Evolutionary conservation across 2,797 vertebrate genomes (phyloP), one percentile per base, ranked within the genome.

Genomic region (Channallabes apus): DNA sequence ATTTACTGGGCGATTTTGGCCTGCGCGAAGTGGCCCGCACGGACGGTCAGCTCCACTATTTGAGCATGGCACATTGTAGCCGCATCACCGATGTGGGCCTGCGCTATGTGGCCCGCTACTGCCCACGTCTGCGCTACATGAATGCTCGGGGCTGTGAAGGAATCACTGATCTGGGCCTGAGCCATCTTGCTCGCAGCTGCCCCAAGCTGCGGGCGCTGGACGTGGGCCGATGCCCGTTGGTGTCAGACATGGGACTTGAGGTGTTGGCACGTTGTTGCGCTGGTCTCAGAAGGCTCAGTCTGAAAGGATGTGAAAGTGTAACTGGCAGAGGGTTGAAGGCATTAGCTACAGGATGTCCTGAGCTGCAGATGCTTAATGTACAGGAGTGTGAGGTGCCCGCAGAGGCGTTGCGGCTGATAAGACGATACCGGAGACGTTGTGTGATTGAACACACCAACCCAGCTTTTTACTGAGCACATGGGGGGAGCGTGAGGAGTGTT

Each of bases 391-490:
- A 99, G 35, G 96, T 99, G 80, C 96, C 98, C 0, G 96, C 97
- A 9, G 98, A 99, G 92, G 98, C 96, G 5, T 94, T 99, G 90
- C 93, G 96, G 11, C 98, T 99, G 4, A 97, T 99, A 73, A 94
- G 98, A 84, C 97, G 97, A 62, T 97, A 99, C 88, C 99, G 97
- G 93, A 96, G 96, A 85, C 97, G 97, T 89, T 99, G 98, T 59
- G 96, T 98, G 90, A 99, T 99, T 86, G 98, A 99, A 93, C 98
- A 99, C 95, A 99, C 97, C 71, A 99, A 99, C 94, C 98, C 98
- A 1, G 98, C 96, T 87, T 99, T 99, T 94, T 99, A 98, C 96
- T 99, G 94, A 99, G 84, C 32, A 14, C 5, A 80, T 41, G 3
- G 65, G 71, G 22, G 54, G n/a, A 0, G 46, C 9, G 46, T 11